Evolutionary conservation across 2,113 vertebrate genomes (phyloP).

Genomic region (Typhlomys cinereus): DNA sequence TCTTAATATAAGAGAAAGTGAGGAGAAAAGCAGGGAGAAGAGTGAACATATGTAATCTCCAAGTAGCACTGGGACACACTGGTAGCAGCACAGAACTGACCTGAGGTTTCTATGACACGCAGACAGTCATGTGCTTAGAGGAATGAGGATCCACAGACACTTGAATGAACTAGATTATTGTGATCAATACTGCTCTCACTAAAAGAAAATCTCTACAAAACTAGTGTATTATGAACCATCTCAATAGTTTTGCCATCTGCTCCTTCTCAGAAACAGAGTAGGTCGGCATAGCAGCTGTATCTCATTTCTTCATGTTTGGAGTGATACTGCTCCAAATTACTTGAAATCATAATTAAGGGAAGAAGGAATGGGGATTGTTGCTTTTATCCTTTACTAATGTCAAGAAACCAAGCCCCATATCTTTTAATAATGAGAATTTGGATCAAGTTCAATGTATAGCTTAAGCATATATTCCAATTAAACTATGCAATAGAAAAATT

Average conservation of each 20-base stretch:
- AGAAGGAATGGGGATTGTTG: background rate
- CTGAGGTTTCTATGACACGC: background rate
- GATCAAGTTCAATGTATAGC: constrained; percentile 84
- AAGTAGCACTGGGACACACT: background rate
- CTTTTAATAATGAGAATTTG: constrained; percentile 91
- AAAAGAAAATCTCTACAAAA: background rate
- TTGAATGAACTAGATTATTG: background rate
- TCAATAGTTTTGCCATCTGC: background rate
- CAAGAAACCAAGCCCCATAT: constrained; percentile 85
- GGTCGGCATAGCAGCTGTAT: background rate
- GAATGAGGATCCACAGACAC: background rate
- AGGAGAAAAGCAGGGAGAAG: no score
- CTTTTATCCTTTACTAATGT: constrained; percentile 71
- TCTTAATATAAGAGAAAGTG: no score
- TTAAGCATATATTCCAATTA: constrained; percentile 86
- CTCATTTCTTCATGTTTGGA: constrained; percentile 38
- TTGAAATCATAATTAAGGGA: constrained; percentile 35
- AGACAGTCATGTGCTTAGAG: background rate
- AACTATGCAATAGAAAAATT: background rate
- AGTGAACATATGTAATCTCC: background rate
- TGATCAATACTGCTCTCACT: background rate
- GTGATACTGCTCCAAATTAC: constrained; percentile 45
- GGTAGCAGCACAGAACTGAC: background rate
- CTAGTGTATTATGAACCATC: background rate
- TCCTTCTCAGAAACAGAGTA: background rate